Conservation (phyloP, 2,888 invertebrate species). For the Trissoscelio sp. region DNA sequence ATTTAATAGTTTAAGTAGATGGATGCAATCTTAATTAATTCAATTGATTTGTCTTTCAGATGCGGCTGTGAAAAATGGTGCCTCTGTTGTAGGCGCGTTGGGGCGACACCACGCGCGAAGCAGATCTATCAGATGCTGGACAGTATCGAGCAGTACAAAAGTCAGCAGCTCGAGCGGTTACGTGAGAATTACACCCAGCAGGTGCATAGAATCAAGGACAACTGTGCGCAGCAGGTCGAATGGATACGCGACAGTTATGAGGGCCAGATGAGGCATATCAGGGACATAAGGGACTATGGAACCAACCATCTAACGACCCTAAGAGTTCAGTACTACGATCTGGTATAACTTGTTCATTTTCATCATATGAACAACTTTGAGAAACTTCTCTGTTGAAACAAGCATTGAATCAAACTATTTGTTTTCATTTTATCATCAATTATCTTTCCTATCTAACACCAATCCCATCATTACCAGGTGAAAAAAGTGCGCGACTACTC, state of each 20-base stretch:
- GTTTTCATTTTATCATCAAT: too few species aligned
- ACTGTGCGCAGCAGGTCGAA: constrained; percentile 96
- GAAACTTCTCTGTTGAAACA: too few species aligned
- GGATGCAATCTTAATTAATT: constrained; percentile 2
- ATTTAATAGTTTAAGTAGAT: too few species aligned
- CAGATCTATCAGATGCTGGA: constrained; percentile 95
- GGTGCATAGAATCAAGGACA: constrained; percentile 95
- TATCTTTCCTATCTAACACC: not conserved
- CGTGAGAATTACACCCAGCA: constrained; percentile 96
- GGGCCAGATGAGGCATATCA: constrained; percentile 92
- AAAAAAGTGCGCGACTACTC: constrained; percentile 96
- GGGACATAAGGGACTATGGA: constrained; percentile 96
- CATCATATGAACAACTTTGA: not conserved
- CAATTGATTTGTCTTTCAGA: constrained; percentile 84
- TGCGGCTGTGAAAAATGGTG: constrained; percentile 90
- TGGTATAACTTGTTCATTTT: constrained; percentile 85
- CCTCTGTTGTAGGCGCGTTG: constrained; percentile 89
- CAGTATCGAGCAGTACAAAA: constrained; percentile 95
- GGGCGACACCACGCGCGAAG: constrained; percentile 90
- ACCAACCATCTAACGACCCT: constrained; percentile 93
- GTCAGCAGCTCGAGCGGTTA: constrained; percentile 93
- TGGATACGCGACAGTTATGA: constrained; percentile 97
- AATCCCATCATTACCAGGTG: constrained; percentile 85
- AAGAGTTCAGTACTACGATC: constrained; percentile 96
- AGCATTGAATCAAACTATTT: too few species aligned